Evolutionary conservation across 2,113 vertebrate species (phyloP), one percentile per base, ranked within the genome.

Genomic region (Calypte anna): DNA sequence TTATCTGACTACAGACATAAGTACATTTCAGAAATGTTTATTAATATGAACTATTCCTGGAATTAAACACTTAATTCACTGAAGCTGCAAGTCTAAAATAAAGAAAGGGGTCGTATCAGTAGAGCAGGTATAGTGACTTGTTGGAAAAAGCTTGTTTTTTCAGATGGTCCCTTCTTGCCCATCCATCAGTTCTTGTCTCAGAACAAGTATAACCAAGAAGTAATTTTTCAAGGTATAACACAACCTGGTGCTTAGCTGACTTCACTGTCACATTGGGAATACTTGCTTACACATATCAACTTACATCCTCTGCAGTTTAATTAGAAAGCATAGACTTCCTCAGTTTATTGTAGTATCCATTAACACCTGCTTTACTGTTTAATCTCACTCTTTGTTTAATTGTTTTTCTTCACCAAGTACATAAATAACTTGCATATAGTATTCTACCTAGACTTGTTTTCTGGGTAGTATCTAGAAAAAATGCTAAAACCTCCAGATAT

Each of bases 221-320:
- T 44, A 57, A 14, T 69, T 73, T 94, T 92, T 54, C 59, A 79
- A 69, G 27, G 12, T 18, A n/a, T 73, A 63, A 57, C 10, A 27
- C 5, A 82, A 40, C 3, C 38, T 5, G 0, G 14, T 82, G n/a
- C 36, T 87, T 62, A 66, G 36, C 20, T 0, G 1, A 54, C 46
- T 87, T 85, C 53, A 82, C 36, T 22, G 11, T 66, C 70, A 64
- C 38, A 7, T 11, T 51, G 67, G 75, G 79, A 91, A 67, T 70
- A 44, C 31, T 89, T 85, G 20, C 30, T 80, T 48, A 63, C 14
- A 77, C 4, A 18, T 28, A 8, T 55, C 72, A 51, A 28, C 10
- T 80, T 86, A 55, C 33, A 28, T 74, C 48, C 44, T 88, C 43
- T 93, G 46, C 51, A 67, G 25, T 77, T 88, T 86, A 94, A 88